Conservation (phyloP, 2,797 vertebrate genomes). For the Meda fulgida region DNA sequence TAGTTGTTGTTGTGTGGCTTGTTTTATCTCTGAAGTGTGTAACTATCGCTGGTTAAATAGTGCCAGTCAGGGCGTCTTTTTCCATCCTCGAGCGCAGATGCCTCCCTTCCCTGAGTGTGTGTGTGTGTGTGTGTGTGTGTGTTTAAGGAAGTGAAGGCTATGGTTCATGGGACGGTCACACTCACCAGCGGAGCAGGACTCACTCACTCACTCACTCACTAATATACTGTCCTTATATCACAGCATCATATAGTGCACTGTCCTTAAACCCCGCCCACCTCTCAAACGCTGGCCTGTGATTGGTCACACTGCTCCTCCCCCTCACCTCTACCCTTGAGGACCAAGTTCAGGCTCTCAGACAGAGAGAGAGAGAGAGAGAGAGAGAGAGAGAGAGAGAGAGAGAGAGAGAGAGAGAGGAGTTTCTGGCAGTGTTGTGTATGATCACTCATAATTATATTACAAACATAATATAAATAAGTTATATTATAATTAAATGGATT, state of each 20-base stretch:
- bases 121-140: not conserved
- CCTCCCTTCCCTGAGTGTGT: not conserved
- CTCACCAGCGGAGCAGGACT: not conserved
- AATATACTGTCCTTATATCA: not conserved
- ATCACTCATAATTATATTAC: not conserved
- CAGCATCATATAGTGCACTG: not conserved
- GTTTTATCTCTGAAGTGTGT: no score
- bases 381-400: no score
- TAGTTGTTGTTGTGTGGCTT: not conserved
- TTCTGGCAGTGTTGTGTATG: not conserved
- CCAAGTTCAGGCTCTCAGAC: not conserved
- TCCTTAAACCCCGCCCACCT: not conserved
- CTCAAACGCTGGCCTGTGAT: not conserved
- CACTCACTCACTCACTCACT: no score
- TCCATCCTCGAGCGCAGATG: not conserved
- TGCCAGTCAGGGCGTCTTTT: not conserved
- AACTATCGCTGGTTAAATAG: not conserved
- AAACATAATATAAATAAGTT: not conserved
- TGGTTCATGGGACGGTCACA: conserved; percentile 9
- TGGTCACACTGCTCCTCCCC: not conserved
- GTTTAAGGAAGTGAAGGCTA: not conserved
- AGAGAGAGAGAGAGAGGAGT: not conserved
- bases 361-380: no score
- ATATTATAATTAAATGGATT: no score
- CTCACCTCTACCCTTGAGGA: not conserved